These are phyloP conservation scores for Etheostoma nigrum DNA, from an alignment of 2,797 vertebrate genomes.

Conservation along the genomic window DNA sequence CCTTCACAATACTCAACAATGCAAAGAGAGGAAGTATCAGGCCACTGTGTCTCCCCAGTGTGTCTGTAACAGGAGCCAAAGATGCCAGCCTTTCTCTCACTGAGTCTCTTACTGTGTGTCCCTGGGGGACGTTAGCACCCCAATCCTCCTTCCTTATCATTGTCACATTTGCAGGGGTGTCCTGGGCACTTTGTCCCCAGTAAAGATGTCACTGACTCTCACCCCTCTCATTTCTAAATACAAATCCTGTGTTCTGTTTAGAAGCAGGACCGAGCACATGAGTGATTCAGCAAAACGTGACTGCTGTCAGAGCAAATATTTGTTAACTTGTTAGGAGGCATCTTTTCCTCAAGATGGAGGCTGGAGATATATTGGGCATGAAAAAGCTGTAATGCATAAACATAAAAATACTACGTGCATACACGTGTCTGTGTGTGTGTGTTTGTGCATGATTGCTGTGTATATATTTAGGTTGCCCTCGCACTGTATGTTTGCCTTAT, in stretches of 20 bases:
- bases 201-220: conserved; percentile 50
- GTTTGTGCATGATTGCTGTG: not conserved
- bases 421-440: conserved; percentile 1
- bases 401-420: conserved; percentile 9
- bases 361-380: conserved; percentile 21
- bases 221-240: conserved; percentile 44
- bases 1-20: not conserved
- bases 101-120: conserved; percentile 30
- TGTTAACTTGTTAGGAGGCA: conserved; percentile 22
- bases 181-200: conserved; percentile 43
- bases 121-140: conserved; percentile 33
- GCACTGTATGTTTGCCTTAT: conserved; percentile 23
- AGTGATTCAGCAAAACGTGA: conserved; percentile 80
- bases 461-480: conserved; percentile 50
- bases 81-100: conserved; percentile 28
- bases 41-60: conserved; percentile 9
- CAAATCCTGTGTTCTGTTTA: conserved; percentile 38
- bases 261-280: conserved; percentile 37
- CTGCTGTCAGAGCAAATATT: conserved; percentile 63
- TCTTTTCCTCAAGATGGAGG: conserved; percentile 41
- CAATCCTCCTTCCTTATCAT: conserved; percentile 17
- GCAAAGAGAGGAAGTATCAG: conserved; percentile 3
- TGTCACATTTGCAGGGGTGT: conserved; percentile 31
- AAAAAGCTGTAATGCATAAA: conserved; percentile 26
- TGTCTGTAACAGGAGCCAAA: conserved; percentile 36